Percentiles rank a stretch among this genome's conserved stretches.
Evolutionary conservation across 2,888 invertebrate genomes (phyloP).

Genomic region (Anorthoa munda): DNA sequence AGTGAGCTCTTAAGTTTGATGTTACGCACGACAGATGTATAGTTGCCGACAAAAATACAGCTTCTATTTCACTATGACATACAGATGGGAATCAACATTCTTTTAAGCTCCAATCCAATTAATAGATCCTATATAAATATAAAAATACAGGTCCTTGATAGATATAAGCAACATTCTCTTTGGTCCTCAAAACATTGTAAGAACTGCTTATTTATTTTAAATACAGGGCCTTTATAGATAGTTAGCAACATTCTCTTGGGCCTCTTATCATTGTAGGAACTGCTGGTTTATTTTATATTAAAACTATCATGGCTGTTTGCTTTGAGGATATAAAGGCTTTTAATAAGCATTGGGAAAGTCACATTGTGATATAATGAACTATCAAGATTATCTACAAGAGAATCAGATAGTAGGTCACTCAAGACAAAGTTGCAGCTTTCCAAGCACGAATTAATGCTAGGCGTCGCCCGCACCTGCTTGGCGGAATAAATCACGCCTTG

Average conservation of each 20-base stretch:
- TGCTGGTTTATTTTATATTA: neutral
- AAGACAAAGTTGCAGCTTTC: constrained; percentile 67
- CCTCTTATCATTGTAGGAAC: neutral
- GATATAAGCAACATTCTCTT: neutral
- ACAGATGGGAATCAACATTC: no score
- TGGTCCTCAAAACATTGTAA: neutral
- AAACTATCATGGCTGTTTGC: neutral
- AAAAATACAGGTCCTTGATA: neutral
- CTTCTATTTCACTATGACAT: neutral
- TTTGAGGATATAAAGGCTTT: neutral
- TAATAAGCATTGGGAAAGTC: neutral
- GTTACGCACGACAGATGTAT: neutral
- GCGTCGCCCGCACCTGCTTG: constrained; percentile 52
- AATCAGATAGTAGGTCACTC: constrained; percentile 58
- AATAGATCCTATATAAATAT: no score
- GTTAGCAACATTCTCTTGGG: no score
- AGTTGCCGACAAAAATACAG: neutral
- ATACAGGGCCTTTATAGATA: neutral
- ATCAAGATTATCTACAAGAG: constrained; percentile 27
- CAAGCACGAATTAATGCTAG: constrained; percentile 69
- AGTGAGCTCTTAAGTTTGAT: constrained; percentile 20
- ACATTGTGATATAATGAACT: constrained; percentile 26
- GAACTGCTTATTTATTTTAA: neutral
- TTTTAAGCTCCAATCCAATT: no score
- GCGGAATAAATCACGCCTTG: constrained; percentile 61